phyloP scores from a whole-genome alignment of 2,888 invertebrate genomes.

The Sericinus montela region DNA sequence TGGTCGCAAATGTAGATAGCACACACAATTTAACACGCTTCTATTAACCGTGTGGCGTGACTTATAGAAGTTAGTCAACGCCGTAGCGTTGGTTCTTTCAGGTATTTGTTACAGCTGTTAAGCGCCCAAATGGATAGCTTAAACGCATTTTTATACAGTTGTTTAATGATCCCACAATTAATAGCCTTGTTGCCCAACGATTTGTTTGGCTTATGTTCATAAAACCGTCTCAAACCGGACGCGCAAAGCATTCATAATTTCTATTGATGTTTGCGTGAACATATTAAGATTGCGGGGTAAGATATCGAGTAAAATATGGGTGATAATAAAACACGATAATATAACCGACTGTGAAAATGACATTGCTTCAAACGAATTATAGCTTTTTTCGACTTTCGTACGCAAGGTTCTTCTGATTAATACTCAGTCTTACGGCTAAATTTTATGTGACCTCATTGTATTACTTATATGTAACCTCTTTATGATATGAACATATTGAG shows the following conservation, averaged over 20 bases:
- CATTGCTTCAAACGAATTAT: too few species aligned
- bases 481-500: too few species aligned
- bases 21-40: conserved; percentile 62
- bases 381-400: too few species aligned
- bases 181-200: background rate
- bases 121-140: conserved; percentile 39
- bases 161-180: conserved; percentile 15
- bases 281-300: background rate
- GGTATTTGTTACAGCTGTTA: conserved; percentile 55
- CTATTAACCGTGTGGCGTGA: conserved; percentile 52
- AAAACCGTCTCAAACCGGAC: background rate
- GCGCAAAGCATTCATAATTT: too few species aligned
- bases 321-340: too few species aligned
- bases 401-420: too few species aligned
- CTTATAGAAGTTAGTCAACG: conserved; percentile 50
- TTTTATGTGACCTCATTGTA: too few species aligned
- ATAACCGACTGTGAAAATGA: too few species aligned
- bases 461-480: too few species aligned
- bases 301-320: conserved; percentile 5
- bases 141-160: conserved; percentile 36
- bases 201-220: conserved; percentile 18
- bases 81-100: conserved; percentile 38
- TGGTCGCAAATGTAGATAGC: conserved; percentile 57
- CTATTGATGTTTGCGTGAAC: background rate
- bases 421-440: too few species aligned